Base-by-base conservation (phyloP, 2,797 vertebrate species). In the Malurus leucopterus region DNA sequence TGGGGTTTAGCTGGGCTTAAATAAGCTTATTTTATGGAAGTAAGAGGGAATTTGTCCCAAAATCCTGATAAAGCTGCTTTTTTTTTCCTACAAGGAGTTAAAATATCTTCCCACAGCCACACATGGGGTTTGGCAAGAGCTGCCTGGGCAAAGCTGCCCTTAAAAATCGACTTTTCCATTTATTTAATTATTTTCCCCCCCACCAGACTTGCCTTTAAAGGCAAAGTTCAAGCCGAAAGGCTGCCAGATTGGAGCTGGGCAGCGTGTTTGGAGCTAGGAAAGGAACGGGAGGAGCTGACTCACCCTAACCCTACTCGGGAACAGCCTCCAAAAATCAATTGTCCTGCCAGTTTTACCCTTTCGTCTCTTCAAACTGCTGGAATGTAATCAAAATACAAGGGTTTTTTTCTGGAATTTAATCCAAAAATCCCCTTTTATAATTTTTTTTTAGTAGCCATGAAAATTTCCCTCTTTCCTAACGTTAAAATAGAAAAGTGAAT, bases 121-220 rank as follows among this genome's bases (percentile, higher is more conserved):
- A 40, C 11, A 24, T 40, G 29, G 16, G 18, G 13, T 15, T 83
- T 57, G 29, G 61, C 76, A 53, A 76, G 43, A 73, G 38, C 63
- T 85, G 85, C 62, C 73, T 32, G 34, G 55, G 76, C 50, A 41
- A 71, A 79, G 57, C 80, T 80, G 86, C 49, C 74, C 49, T 89
- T 71, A 79, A 77, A 83, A 86, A 62, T n/a, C 2, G 8, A 21
- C 71, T 72, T 74, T 32, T 71, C 8, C 8, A 22, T 73, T 62
- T 61, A 67, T 73, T 87, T 62, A 80, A 29, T 80, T 80, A 47
- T 36, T 72, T 53, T 24, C 12, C 1, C 2, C 0, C 5, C 53
- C 34, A 12, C 18, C 1, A 14, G 41, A 75, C 32, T 86, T 85
- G 38, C 77, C 92, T 94, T 95, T 93, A 89, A 95, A 90, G 92